Percentiles rank a stretch among this genome's conserved stretches.
These are phyloP conservation scores for Sebastiscus tertius DNA, from an alignment of 2,797 vertebrate species.

Conservation along the genomic window DNA sequence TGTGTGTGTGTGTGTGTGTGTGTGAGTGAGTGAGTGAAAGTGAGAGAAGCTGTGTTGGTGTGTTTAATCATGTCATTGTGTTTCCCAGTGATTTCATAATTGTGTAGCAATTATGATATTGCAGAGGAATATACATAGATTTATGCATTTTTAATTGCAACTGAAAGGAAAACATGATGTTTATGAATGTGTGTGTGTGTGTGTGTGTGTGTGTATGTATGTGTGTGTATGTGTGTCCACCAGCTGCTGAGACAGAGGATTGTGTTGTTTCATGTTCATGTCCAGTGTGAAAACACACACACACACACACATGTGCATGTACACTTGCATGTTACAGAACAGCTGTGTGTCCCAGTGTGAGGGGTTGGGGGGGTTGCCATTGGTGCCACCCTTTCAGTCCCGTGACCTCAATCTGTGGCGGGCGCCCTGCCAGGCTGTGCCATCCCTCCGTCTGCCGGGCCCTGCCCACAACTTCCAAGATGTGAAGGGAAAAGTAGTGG, in stretches of 20 bases:
- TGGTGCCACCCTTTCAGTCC: slow-evolving; percentile 59
- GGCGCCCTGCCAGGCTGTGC: slow-evolving; percentile 48
- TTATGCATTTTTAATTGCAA: background rate
- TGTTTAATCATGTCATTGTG: slow-evolving; percentile 12
- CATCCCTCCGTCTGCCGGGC: slow-evolving; percentile 40
- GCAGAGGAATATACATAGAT: background rate
- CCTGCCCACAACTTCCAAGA: slow-evolving; percentile 30
- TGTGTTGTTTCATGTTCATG: slow-evolving; percentile 18
- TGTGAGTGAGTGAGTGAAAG: slow-evolving; percentile 1
- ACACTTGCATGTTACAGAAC: slow-evolving; percentile 1
- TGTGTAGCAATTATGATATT: background rate
- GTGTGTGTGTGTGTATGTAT: background rate
- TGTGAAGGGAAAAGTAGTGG: slow-evolving; percentile 34
- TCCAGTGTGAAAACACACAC: slow-evolving; percentile 20
- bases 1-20: slow-evolving; percentile 39
- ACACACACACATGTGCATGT: background rate
- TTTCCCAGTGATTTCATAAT: background rate
- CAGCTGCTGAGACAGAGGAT: slow-evolving; percentile 30
- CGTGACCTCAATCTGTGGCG: slow-evolving; percentile 67
- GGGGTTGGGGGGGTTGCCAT: background rate
- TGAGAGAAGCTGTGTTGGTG: slow-evolving; percentile 32
- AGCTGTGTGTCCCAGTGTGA: slow-evolving; percentile 12
- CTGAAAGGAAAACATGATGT: background rate
- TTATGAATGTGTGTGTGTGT: background rate
- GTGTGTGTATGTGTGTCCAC: background rate